Percentiles rank a stretch among this genome's conserved stretches.
These are phyloP conservation scores for Philereme vetulata DNA, from an alignment of 2,888 invertebrate species.

Conservation along the genomic window DNA sequence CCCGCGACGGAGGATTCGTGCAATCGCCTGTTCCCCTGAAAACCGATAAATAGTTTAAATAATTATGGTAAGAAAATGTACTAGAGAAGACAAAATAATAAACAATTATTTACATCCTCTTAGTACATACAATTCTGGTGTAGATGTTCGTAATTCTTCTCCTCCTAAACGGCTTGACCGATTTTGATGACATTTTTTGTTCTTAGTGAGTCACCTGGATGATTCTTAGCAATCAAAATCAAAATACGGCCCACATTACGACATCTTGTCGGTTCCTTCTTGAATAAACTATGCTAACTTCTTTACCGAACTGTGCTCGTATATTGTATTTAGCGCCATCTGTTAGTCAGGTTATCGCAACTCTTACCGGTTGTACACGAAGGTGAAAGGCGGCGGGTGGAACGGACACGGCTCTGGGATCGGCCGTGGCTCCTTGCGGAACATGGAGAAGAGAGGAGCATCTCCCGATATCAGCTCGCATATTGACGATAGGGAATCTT, in stretches of 20 bases:
- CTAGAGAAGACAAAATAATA: too few relatives aligned
- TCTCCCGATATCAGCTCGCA: conserved; percentile 89
- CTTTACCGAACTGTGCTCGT: background rate
- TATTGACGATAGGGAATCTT: conserved; percentile 83
- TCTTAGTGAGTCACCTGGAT: too few relatives aligned
- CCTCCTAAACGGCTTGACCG: too few relatives aligned
- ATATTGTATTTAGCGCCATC: conserved; percentile 10
- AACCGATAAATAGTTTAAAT: conserved; percentile 5
- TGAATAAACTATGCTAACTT: background rate
- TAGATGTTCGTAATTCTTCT: too few relatives aligned
- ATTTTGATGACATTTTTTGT: too few relatives aligned
- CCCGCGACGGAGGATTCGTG: conserved; percentile 88
- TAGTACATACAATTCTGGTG: too few relatives aligned
- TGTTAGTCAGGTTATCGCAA: background rate
- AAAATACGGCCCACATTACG: too few relatives aligned
- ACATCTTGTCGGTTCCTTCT: too few relatives aligned
- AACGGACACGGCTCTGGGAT: conserved; percentile 91
- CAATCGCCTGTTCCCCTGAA: conserved; percentile 89
- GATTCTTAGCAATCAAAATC: too few relatives aligned
- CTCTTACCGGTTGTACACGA: conserved; percentile 87
- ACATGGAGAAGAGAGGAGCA: conserved; percentile 89
- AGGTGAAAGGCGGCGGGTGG: conserved; percentile 90
- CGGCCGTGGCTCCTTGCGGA: conserved; percentile 87
- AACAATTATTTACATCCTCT: too few relatives aligned
- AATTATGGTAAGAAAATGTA: too few relatives aligned